These are phyloP conservation scores for Python bivittatus DNA, from an alignment of 2,113 vertebrate genomes.

Conservation along the genomic window DNA sequence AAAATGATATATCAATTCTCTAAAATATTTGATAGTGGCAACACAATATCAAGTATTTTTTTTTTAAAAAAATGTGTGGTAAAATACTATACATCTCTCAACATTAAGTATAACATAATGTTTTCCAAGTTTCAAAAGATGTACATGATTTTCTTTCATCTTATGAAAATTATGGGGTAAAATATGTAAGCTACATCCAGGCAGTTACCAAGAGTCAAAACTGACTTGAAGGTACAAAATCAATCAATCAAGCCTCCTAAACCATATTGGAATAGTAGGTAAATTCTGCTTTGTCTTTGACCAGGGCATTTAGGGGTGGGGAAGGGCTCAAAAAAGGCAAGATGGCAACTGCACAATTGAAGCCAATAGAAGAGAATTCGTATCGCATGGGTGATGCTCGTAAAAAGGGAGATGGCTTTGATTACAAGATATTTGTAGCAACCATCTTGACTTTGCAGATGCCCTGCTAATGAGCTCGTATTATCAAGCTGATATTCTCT, in stretches of 20 bases:
- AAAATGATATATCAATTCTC: background rate
- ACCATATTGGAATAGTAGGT: background rate
- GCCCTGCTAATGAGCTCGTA: background rate
- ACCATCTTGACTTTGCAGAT: background rate
- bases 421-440: background rate
- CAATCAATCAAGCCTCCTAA: background rate
- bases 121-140: background rate
- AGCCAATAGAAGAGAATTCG: background rate
- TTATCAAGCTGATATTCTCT: background rate
- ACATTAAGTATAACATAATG: too few species aligned
- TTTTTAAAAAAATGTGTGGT: background rate
- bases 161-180: background rate
- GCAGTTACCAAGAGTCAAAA: background rate
- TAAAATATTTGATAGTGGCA: background rate
- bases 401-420: background rate
- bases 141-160: background rate
- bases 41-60: background rate
- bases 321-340: background rate
- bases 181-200: background rate
- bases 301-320: background rate
- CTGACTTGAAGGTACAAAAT: background rate
- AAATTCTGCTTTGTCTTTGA: background rate
- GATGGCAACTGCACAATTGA: background rate
- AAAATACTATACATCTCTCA: background rate
- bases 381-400: background rate